A percentile compares a stretch with the other conserved stretches of the same genome.
phyloP scores from a whole-genome alignment of 2,113 vertebrate species.

The Myotis davidii region DNA sequence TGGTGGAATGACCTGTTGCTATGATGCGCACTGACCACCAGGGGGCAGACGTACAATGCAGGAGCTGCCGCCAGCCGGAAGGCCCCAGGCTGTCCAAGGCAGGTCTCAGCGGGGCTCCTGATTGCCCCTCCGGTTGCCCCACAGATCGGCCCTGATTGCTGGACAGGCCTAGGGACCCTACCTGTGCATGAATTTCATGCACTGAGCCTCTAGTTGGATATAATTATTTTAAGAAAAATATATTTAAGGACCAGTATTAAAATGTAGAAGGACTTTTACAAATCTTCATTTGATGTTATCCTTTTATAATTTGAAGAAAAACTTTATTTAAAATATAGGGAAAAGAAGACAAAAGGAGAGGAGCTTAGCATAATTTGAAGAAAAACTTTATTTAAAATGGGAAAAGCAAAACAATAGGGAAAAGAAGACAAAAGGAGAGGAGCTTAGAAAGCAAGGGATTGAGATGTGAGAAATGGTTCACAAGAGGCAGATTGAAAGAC shows the following conservation, averaged over 20 bases:
- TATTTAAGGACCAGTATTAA: conserved; percentile 50
- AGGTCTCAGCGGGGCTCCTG: too few relatives aligned
- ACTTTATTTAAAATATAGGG: conserved; percentile 57
- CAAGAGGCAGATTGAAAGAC: neutral
- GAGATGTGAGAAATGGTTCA: neutral
- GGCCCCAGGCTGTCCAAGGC: too few relatives aligned
- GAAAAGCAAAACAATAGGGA: conserved; percentile 24
- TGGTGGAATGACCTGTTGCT: too few relatives aligned
- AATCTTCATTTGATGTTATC: neutral
- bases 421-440: conserved; percentile 39
- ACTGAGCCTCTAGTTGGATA: neutral
- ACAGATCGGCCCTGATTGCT: too few relatives aligned
- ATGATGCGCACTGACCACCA: too few relatives aligned
- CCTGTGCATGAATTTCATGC: too few relatives aligned
- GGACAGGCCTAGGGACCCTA: too few relatives aligned
- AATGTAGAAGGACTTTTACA: neutral
- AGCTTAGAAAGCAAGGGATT: neutral
- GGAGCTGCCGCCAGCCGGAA: too few relatives aligned
- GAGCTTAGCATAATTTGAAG: neutral
- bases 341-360: conserved; percentile 46
- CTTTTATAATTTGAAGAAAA: conserved; percentile 49
- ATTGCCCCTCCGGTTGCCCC: too few relatives aligned
- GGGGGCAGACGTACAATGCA: too few relatives aligned
- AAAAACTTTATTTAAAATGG: conserved; percentile 60
- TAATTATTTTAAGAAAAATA: conserved; percentile 49